phyloP scores from a whole-genome alignment of 2,113 vertebrate genomes.

The Stegostoma tigrinum region DNA sequence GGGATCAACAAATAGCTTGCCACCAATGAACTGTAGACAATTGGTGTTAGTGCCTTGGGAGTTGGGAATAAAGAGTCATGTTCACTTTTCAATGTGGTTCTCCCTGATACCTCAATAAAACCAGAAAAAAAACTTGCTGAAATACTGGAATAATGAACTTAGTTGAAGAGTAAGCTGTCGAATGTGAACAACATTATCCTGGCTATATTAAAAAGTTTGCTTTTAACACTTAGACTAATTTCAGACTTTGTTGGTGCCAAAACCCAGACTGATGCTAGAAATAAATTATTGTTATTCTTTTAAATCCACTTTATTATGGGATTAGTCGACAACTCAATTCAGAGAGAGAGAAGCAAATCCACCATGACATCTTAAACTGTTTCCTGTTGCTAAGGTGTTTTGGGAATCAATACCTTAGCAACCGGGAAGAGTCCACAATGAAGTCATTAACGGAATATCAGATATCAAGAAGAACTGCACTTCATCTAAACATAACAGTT shows the following conservation, averaged over 20 bases:
- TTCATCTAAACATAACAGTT: neutral
- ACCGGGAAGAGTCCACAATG: constrained; percentile 24
- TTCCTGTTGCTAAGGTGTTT: constrained; percentile 19
- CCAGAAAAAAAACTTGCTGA: neutral
- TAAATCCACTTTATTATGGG: neutral
- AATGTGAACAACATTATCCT: too few relatives aligned
- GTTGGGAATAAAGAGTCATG: neutral
- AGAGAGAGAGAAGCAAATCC: constrained; percentile 25
- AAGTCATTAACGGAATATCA: constrained; percentile 23
- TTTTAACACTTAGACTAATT: neutral
- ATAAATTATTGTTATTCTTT: neutral
- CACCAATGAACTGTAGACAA: neutral
- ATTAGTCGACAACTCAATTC: neutral
- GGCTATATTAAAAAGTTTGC: neutral
- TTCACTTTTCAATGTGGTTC: neutral
- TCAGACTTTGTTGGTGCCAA: neutral
- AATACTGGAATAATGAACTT: neutral
- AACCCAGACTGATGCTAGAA: neutral
- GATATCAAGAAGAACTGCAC: neutral
- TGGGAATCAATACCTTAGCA: constrained; percentile 30
- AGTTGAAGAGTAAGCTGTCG: neutral
- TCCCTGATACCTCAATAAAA: neutral
- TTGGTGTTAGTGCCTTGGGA: neutral
- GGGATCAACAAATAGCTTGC: neutral
- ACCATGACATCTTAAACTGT: neutral